Conservation (phyloP, 2,888 invertebrate genomes). For the Trachelus tabidus region DNA sequence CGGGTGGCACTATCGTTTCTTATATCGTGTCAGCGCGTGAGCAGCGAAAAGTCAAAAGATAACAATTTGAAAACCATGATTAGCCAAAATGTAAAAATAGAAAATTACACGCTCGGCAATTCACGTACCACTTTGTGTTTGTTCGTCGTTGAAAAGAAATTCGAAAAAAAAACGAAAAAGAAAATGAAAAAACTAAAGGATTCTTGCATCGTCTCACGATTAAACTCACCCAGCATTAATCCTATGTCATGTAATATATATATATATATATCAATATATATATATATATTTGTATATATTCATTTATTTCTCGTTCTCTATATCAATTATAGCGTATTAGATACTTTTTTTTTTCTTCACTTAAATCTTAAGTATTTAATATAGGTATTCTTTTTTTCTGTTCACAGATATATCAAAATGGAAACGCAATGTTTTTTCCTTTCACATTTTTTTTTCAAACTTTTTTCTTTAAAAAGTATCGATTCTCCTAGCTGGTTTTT, state of each 20-base stretch:
- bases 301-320: constrained; percentile 53
- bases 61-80: background rate
- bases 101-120: background rate
- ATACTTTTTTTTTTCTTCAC: constrained; percentile 58
- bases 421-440: constrained; percentile 52
- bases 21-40: background rate
- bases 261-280: constrained; percentile 50
- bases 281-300: constrained; percentile 37
- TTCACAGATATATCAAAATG: constrained; percentile 62
- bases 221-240: constrained; percentile 56
- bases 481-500: background rate
- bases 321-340: constrained; percentile 61
- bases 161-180: background rate
- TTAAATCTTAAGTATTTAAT: constrained; percentile 62
- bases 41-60: background rate
- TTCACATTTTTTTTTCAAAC: constrained; percentile 21
- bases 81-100: background rate
- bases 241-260: constrained; percentile 55
- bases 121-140: background rate
- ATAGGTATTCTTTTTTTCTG: constrained; percentile 59
- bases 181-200: background rate
- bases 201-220: constrained; percentile 1
- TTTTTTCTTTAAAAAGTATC: constrained; percentile 9
- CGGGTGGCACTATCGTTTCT: background rate
- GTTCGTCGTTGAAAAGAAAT: background rate